Conservation (phyloP, 30 jellyfish, hydroid and myxozoan species). For the Aurelia sp. region DNA sequence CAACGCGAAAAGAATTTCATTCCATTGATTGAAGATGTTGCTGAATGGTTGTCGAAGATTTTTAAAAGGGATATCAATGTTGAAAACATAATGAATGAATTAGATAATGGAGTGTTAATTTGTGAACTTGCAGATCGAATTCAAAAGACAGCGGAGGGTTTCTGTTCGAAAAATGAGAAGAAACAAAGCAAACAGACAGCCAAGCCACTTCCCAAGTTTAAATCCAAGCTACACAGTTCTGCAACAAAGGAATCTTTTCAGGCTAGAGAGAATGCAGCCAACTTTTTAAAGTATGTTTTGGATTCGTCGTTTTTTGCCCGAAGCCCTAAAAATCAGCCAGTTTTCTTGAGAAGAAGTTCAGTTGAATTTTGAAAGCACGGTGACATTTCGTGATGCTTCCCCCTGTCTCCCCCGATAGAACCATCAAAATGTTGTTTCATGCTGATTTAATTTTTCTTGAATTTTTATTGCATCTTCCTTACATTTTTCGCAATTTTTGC, state of each 20-base stretch:
- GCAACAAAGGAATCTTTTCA: conserved; percentile 73
- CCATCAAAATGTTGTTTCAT: too few species aligned
- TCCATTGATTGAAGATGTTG: conserved; percentile 83
- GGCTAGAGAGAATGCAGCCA: conserved; percentile 91
- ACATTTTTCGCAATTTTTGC: too few species aligned
- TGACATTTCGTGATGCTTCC: too few species aligned
- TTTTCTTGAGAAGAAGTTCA: too few species aligned
- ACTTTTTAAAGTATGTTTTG: conserved; percentile 38
- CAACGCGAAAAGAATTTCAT: conserved; percentile 50
- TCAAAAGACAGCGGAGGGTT: conserved; percentile 22
- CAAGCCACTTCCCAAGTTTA: conserved; percentile 36
- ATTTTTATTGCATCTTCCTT: too few species aligned
- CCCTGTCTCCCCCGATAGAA: too few species aligned
- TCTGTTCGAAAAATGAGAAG: background rate
- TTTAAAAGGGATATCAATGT: conserved; percentile 33
- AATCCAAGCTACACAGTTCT: conserved; percentile 43
- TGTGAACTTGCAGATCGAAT: conserved; percentile 65
- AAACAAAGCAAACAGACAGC: conserved; percentile 1
- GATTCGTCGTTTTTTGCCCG: too few species aligned
- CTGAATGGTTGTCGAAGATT: conserved; percentile 73
- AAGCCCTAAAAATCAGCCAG: too few species aligned
- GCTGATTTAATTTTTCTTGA: too few species aligned
- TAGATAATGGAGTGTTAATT: conserved; percentile 68
- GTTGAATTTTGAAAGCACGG: too few species aligned
- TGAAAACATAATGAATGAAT: conserved; percentile 68